Evolutionary conservation across 2,113 vertebrate genomes (phyloP).

Genomic region (Pseudonaja textilis): DNA sequence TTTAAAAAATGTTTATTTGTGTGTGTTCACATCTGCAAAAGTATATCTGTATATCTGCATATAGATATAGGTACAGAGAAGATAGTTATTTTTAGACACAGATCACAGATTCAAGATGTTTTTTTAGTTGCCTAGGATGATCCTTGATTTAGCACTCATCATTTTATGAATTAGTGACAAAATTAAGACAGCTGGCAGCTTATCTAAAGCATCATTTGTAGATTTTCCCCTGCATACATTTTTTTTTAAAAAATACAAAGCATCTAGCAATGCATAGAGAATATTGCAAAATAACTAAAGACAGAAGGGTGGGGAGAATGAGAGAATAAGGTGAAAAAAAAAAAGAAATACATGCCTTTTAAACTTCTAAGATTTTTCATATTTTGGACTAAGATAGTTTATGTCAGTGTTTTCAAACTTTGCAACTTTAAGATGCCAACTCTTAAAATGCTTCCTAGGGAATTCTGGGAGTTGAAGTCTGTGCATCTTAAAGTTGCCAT

Average conservation of each 20-base stretch:
- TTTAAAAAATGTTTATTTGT: background rate
- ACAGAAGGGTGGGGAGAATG: background rate
- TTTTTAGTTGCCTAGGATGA: background rate
- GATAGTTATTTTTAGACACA: background rate
- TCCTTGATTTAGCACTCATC: background rate
- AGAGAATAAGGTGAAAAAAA: conserved; percentile 23
- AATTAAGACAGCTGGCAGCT: background rate
- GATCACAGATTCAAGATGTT: background rate
- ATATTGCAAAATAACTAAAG: conserved; percentile 34
- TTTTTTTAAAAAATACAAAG: background rate
- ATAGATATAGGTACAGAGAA: background rate
- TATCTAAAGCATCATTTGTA: conserved; percentile 12
- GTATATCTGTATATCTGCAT: background rate
- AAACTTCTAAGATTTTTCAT: conserved; percentile 32
- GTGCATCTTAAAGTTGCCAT: background rate
- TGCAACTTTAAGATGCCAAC: background rate
- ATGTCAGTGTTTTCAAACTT: background rate
- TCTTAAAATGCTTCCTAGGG: background rate
- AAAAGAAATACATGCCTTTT: conserved; percentile 39
- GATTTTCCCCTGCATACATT: background rate
- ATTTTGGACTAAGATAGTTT: conserved; percentile 32
- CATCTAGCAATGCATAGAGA: conserved; percentile 13
- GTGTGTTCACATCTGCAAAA: background rate
- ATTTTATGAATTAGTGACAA: conserved; percentile 6
- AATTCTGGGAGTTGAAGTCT: background rate